Evolutionary conservation across 1,140 invertebrate genomes (phyloP), one percentile per base, ranked within the genome.

Genomic region (Scaptomyza hsui): DNA sequence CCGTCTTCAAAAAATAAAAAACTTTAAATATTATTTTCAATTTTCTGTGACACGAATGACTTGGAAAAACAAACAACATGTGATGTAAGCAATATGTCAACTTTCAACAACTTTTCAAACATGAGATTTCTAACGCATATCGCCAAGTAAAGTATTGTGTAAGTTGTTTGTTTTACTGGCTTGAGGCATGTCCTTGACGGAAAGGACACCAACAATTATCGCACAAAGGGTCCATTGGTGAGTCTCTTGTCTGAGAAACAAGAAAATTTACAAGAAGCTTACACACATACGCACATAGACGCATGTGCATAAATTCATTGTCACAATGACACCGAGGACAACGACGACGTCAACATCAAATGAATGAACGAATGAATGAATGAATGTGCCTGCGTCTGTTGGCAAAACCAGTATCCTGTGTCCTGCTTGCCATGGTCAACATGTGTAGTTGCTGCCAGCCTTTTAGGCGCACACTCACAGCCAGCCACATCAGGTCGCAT

Each of bases 261-360:
- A 55, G 45, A 21, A 71, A 71, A 64, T 65, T 64, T 56, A 63
- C 67, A 70, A 56, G 49, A 63, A 49, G 67, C 42, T 48, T 32
- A 21, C 45, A 45, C 61, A 29, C 9, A 5, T 13, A 21, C 62
- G 48, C 21, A 41, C 39, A n/a, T 10, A 47, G 51, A 85, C 32
- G 63, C 47, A 53, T 86, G 72, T 80, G 80, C 81, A 83, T 83
- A 83, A 83, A 83, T 83, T 83, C 80, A 83, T 83, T 83, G 81
- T 83, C 60, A 86, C 62, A 55, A 63, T 56, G 68, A 72, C 70
- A 41, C 56, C 13, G 64, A 53, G 24, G 47, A 55, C 68, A 72
- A 29, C 15, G 39, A 9, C 19, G 51, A 70, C 75, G 65, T 67
- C 45, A 79, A 75, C 78, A 73, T 77, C 73, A 77, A 81, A 81